phyloP scores from a whole-genome alignment of 2,113 vertebrate genomes.

The Gracilinanus agilis region DNA sequence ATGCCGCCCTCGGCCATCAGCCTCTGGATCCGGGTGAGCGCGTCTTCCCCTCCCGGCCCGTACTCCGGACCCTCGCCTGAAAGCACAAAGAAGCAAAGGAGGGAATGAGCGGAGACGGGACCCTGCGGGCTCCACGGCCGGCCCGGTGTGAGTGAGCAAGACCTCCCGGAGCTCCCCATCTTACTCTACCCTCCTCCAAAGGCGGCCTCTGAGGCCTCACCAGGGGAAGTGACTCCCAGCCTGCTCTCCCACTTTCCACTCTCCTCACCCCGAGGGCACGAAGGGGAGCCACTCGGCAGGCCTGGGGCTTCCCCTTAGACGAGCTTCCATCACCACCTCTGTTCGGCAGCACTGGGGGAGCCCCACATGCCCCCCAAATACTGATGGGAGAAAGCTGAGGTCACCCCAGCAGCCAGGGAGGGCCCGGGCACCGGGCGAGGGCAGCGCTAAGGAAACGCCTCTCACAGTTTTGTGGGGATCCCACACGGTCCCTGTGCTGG shows the following conservation, averaged over 20 bases:
- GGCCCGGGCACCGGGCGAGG: too few relatives aligned
- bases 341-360: too few relatives aligned
- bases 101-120: neutral
- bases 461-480: too few relatives aligned
- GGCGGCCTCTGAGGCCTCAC: neutral
- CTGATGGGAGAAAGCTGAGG: too few relatives aligned
- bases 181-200: neutral
- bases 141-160: too few relatives aligned
- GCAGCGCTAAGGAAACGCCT: too few relatives aligned
- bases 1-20: constrained; percentile 98
- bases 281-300: neutral
- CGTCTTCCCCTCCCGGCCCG: constrained; percentile 89
- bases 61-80: constrained; percentile 89
- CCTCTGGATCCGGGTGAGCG: constrained; percentile 95
- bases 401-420: too few relatives aligned
- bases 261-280: too few relatives aligned
- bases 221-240: neutral
- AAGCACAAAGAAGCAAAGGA: constrained; percentile 61
- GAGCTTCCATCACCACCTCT: neutral
- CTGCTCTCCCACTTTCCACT: neutral
- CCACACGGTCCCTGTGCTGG: neutral
- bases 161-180: too few relatives aligned
- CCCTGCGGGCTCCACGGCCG: rapidly evolving
- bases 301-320: neutral
- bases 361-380: too few relatives aligned